A percentile compares a stretch with the other conserved stretches of the same genome.
phyloP scores from a whole-genome alignment of 2,797 vertebrate genomes.

The Periparus ater region DNA sequence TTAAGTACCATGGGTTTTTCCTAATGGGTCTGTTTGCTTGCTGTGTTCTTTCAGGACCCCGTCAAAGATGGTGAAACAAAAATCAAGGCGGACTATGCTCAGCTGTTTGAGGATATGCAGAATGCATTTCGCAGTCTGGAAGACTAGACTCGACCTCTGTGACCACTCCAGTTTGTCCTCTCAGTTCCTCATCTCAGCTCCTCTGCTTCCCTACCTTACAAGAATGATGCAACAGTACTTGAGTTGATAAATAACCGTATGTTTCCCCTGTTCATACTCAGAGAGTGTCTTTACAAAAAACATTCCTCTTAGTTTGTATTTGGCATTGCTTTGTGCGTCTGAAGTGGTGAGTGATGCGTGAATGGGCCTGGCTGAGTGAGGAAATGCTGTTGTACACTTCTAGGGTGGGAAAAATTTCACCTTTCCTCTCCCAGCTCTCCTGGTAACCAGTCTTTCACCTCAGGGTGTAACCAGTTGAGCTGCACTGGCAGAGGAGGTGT shows the following conservation, averaged over 20 bases:
- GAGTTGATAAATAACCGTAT: constrained; percentile 64
- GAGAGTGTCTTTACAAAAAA: constrained; percentile 71
- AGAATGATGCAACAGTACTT: constrained; percentile 72
- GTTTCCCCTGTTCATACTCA: constrained; percentile 62
- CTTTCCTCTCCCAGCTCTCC: constrained; percentile 27
- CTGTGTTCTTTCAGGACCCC: constrained; percentile 84
- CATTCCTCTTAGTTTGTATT: constrained; percentile 77
- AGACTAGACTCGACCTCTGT: constrained; percentile 70
- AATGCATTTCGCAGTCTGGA: constrained; percentile 95
- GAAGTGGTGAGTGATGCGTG: constrained; percentile 52
- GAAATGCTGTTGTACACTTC: constrained; percentile 64
- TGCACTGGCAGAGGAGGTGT: constrained; percentile 20
- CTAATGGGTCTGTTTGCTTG: neutral
- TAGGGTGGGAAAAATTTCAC: constrained; percentile 28
- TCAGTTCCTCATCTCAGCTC: constrained; percentile 67
- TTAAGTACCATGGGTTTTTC: neutral
- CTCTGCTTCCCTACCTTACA: constrained; percentile 71
- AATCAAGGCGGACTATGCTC: constrained; percentile 91
- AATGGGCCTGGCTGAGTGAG: constrained; percentile 39
- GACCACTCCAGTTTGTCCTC: constrained; percentile 42
- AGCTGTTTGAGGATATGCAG: constrained; percentile 98
- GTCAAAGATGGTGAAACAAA: constrained; percentile 94
- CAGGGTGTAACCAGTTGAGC: constrained; percentile 21
- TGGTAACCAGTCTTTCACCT: neutral
- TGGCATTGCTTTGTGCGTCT: constrained; percentile 44